These are phyloP conservation scores for Poecilobothrus nobilitatus DNA, from an alignment of 2,888 invertebrate genomes.

Conservation along the genomic window DNA sequence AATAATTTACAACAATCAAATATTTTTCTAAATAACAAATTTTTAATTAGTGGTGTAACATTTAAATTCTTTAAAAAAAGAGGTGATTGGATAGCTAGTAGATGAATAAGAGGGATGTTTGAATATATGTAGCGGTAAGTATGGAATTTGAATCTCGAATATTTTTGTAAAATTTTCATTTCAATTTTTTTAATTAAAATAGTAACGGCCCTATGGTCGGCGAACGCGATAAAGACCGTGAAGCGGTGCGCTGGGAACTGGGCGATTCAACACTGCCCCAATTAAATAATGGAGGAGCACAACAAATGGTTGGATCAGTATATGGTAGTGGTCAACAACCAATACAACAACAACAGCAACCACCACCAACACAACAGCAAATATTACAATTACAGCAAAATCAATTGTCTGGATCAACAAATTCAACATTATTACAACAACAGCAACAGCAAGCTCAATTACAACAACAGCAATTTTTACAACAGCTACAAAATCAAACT, in stretches of 20 bases:
- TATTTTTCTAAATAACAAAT: slow-evolving; percentile 18
- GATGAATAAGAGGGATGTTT: slow-evolving; percentile 40
- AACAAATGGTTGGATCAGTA: slow-evolving; percentile 44
- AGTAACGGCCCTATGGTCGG: slow-evolving; percentile 46
- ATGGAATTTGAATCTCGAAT: neutral
- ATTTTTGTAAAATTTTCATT: neutral
- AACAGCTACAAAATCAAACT: slow-evolving; percentile 32
- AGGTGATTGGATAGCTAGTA: slow-evolving; percentile 26
- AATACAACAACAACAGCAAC: slow-evolving; percentile 32
- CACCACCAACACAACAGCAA: slow-evolving; percentile 26
- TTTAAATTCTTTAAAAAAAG: slow-evolving; percentile 24
- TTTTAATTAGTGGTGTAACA: slow-evolving; percentile 22
- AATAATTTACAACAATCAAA: neutral
- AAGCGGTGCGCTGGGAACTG: slow-evolving; percentile 48
- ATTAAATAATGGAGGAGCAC: slow-evolving; percentile 45
- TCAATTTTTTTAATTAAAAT: slow-evolving; percentile 7
- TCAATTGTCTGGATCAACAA: slow-evolving; percentile 13
- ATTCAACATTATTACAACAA: slow-evolving; percentile 19
- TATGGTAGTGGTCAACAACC: slow-evolving; percentile 43
- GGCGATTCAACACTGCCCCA: slow-evolving; percentile 48
- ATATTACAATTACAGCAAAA: slow-evolving; percentile 22
- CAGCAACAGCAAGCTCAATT: neutral
- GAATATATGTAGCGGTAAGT: slow-evolving; percentile 46
- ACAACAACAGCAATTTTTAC: slow-evolving; percentile 27
- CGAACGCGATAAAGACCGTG: slow-evolving; percentile 47